Base-by-base conservation (phyloP, 2,888 invertebrate genomes). In the Erebia aethiops region DNA sequence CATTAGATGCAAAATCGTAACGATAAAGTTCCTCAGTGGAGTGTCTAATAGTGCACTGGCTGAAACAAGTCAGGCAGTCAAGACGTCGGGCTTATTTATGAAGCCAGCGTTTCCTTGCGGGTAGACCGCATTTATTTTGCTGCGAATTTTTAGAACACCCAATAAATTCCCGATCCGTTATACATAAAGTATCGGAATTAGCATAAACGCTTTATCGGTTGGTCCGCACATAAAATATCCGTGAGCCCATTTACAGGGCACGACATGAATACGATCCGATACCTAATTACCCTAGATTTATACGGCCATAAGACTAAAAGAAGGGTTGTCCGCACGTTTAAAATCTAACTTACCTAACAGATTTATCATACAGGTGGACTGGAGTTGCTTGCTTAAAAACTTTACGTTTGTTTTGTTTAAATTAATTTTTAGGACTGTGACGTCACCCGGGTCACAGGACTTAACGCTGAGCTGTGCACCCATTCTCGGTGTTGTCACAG, bases 121-220 rank as follows among this genome's bases (percentile, higher is more conserved):
- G 69, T 68, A 69, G 66, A 61, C 68, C 43, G 57, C 41, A 54
- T 72, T 60, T 54, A 64, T 66, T 70, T 70, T 16, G 54, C 71
- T 61, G 71, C 67, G 73, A 74, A 75, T 75, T 77, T 78, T 74
- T 74, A 74, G 76, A 76, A 74, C 72, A 72, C 57, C 75, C 78
- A 77, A 84, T 84, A 84, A 84, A 82, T 83, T 80, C 78, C 68
- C 74, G 71, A 81, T 80, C 80, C 81, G 81, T 79, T 77, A 81
- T 80, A 82, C 83, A 83, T 84, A 82, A 84, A 84, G 79, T 81
- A 76, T 76, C 70, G 69, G 77, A 81, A 84, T 85, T 84, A 83
- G 82, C 84, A 85, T 85, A 84, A 84, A 83, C 84, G 79, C 79
- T 82, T 83, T 83, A 84, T 82, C 79, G 82, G 76, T 71, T 70